Conservation (phyloP, 2,888 invertebrate genomes). For the Clunio marinus region DNA sequence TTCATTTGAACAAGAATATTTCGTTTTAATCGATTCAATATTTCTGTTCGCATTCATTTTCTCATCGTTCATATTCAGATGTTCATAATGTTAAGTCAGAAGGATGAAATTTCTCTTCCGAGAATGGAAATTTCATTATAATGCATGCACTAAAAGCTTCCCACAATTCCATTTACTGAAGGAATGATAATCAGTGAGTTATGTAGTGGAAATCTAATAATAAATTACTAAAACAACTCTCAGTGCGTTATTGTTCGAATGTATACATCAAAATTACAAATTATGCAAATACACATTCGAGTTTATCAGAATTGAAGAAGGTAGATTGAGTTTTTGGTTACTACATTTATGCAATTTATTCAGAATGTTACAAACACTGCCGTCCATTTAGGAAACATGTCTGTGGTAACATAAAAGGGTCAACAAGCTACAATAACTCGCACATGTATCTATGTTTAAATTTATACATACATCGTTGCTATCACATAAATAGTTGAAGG, state of each 20-base stretch:
- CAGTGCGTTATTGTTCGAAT: conserved; percentile 14
- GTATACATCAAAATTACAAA: conserved; percentile 28
- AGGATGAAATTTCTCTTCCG: too few relatives aligned
- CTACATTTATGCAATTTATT: conserved; percentile 38
- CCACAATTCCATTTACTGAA: conserved; percentile 23
- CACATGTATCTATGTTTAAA: too few relatives aligned
- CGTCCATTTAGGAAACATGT: not conserved
- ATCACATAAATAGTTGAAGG: too few relatives aligned
- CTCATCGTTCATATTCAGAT: too few relatives aligned
- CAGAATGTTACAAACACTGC: conserved; percentile 28
- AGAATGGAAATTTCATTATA: conserved; percentile 18
- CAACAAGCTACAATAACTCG: too few relatives aligned
- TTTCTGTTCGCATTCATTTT: too few relatives aligned
- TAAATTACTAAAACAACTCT: conserved; percentile 10
- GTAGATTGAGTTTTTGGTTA: too few relatives aligned
- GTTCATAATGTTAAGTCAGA: too few relatives aligned
- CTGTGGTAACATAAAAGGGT: too few relatives aligned
- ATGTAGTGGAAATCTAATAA: conserved; percentile 39
- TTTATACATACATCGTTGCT: too few relatives aligned
- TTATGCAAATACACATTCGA: conserved; percentile 32
- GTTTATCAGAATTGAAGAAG: conserved; percentile 14
- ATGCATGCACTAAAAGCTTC: conserved; percentile 24
- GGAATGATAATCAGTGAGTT: conserved; percentile 37
- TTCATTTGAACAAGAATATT: too few relatives aligned
- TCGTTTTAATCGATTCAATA: too few relatives aligned